Base-by-base conservation (phyloP, 2,797 vertebrate species). In the Gila robusta region DNA sequence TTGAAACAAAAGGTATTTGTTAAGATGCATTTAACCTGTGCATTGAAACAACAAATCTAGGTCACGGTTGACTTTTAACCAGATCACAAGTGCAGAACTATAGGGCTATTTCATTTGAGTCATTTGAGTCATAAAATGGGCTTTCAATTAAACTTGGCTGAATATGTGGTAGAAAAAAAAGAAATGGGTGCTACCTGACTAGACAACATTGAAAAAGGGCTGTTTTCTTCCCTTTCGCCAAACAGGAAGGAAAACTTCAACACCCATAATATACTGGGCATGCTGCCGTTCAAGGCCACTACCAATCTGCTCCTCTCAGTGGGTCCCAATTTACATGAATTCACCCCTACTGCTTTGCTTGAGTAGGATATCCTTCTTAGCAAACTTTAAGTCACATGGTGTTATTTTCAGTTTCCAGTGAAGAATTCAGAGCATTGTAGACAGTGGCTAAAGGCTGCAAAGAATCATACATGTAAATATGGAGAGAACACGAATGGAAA, bases 1-100 rank as follows among this genome's bases (percentile, higher is more conserved):
- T 35, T 81, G 87, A 91, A 88, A 85, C 77, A 32, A 87, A 83
- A 91, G 6, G 26, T 19, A 67, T 44, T 71, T 66, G 78, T 41
- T 87, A 82, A 49, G 72, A 26, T 79, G 78, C 56, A 47, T 73
- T 74, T 72, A 81, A 80, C 54, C 78, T 81, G 41, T 28, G 28
- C 26, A 54, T 64, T 62, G 49, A 78, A 79, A 41, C n/a, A 70
- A 77, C 83, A 56, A 70, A 54, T 44, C 17, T 37, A 84, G 66
- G 49, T 56, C 26, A 71, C 8, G 41, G 54, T 49, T 66, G 54
- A 74, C 9, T 32, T 66, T 72, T 71, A 19, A 11, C 21, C 32
- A 49, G 67, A 19, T 79, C 49, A 32, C 74, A 17, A 9, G n/a
- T 44, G 41, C 17, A 54, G 41, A 81, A 32, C 76, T 32, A 44